Base-by-base conservation (phyloP, 2,888 invertebrate genomes). In the Hypomecis atomaria region DNA sequence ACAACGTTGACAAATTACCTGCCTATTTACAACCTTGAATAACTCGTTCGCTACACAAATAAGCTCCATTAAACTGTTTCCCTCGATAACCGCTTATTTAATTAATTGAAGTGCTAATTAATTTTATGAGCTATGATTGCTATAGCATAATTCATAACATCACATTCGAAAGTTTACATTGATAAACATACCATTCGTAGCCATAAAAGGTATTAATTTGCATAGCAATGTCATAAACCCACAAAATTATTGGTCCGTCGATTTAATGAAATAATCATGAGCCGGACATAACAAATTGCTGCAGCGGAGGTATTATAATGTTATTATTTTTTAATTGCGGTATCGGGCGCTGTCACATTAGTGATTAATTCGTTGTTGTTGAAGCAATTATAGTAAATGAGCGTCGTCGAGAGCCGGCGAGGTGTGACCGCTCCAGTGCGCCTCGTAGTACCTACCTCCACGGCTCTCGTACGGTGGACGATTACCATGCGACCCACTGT, bases 301-400 rank as follows among this genome's bases (percentile, higher is more conserved):
- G 55, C 76, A 75, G 77, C 76, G 76, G 78, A 69, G 64, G 74
- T 68, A 81, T 83, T 83, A 83, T 78, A 75, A 78, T 76, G 77
- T 82, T 82, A 83, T 85, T 82, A 82, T 82, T 83, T 83, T 76
- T 71, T 71, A 73, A 73, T 74, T 65, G 72, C 76, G 74, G 77
- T 85, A 86, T 86, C 82, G 77, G 65, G 72, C 77, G 79, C 84
- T 87, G 89, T 88, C 89, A 84, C 82, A 85, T 86, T 85, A 83
- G 84, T 89, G 86, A 90, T 90, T 89, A 88, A 89, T 89, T 84
- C 76, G 86, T 86, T 84, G 85, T 82, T 81, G 77, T 82, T 81
- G 71, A 74, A 81, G 85, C 85, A 88, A 90, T 90, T 90, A 90
- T 77, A 76, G 78, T 72, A 85, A 88, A 87, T 85, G 82, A 82